A percentile compares a stretch with the other conserved stretches of the same genome.
Conservation (phyloP, 2,797 vertebrate species). For the Momotus momota region DNA sequence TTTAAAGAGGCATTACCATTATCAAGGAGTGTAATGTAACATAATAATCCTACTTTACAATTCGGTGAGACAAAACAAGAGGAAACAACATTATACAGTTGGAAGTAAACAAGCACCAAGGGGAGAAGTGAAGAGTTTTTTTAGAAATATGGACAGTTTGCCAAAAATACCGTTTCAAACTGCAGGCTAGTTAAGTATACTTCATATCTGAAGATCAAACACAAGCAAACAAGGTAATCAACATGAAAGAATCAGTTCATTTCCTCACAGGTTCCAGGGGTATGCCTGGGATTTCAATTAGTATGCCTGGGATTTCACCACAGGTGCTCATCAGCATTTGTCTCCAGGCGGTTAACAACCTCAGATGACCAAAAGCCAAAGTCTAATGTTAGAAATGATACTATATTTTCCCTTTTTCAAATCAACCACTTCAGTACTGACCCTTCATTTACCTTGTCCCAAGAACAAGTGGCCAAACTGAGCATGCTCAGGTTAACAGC, state of each 20-base stretch:
- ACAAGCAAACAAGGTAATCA: background rate
- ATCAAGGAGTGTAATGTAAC: background rate
- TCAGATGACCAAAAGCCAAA: accelerated
- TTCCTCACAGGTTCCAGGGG: background rate
- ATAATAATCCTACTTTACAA: background rate
- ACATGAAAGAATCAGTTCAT: slow-evolving; percentile 8
- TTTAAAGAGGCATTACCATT: background rate
- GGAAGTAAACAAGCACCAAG: background rate
- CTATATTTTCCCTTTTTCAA: background rate
- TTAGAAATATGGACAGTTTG: background rate
- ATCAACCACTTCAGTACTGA: background rate
- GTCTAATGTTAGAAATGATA: background rate
- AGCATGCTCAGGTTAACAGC: background rate
- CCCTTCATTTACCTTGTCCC: accelerated
- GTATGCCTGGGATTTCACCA: background rate
- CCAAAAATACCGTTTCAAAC: background rate
- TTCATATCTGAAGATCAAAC: background rate
- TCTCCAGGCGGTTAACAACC: background rate
- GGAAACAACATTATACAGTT: background rate
- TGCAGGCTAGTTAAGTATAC: background rate
- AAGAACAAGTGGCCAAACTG: background rate
- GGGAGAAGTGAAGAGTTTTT: background rate
- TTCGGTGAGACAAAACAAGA: background rate
- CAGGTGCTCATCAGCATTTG: background rate
- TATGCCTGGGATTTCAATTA: too few relatives aligned